These are phyloP conservation scores for Nerophis ophidion DNA, from an alignment of 2,113 vertebrate genomes.

Conservation along the genomic window DNA sequence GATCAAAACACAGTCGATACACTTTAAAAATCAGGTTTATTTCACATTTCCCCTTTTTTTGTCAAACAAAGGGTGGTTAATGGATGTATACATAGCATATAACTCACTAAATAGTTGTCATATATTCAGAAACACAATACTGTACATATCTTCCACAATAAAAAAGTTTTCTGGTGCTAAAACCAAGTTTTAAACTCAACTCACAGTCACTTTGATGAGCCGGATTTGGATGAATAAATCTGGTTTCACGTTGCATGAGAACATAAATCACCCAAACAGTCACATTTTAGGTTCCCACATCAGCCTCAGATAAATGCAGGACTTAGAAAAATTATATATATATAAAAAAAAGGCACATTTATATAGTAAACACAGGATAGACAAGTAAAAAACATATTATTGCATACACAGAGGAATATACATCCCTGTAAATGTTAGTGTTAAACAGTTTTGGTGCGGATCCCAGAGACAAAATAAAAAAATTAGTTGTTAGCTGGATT, in stretches of 20 bases:
- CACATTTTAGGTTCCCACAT: slow-evolving; percentile 14
- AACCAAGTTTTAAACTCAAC: too few relatives aligned
- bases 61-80: too few relatives aligned
- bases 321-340: neutral
- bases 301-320: slow-evolving; percentile 1
- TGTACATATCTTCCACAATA: too few relatives aligned
- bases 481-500: too few relatives aligned
- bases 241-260: slow-evolving; percentile 12
- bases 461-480: neutral
- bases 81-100: too few relatives aligned
- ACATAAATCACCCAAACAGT: slow-evolving; percentile 32
- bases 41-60: too few relatives aligned
- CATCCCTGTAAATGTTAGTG: slow-evolving; percentile 25
- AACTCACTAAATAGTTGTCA: too few relatives aligned
- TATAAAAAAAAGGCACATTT: slow-evolving; percentile 17
- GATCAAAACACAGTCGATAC: too few relatives aligned
- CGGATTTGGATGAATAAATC: slow-evolving; percentile 15
- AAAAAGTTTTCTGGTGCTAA: too few relatives aligned
- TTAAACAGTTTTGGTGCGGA: slow-evolving; percentile 34
- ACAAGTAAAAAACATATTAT: slow-evolving; percentile 38
- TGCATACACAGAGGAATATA: slow-evolving; percentile 35
- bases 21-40: too few relatives aligned
- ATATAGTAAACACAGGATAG: slow-evolving; percentile 35
- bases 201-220: too few relatives aligned
- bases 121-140: too few relatives aligned